phyloP scores from a whole-genome alignment of 2,888 invertebrate genomes.

The Aspidiotus rigidus region DNA sequence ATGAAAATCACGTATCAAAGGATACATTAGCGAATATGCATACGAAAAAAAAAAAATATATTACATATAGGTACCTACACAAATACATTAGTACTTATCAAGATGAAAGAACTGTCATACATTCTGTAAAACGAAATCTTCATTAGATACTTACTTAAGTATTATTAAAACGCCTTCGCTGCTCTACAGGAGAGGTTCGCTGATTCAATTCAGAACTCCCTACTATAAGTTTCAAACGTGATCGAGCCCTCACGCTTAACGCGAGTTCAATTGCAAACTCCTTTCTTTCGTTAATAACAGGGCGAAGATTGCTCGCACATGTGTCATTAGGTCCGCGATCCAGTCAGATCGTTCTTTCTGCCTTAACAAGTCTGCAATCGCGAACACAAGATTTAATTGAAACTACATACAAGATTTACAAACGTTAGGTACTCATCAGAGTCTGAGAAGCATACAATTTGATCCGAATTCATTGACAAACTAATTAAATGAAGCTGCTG shows the following conservation, averaged over 20 bases:
- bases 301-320: not conserved
- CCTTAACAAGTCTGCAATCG: no score
- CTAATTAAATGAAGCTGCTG: no score
- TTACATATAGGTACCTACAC: not conserved
- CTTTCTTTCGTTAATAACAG: not conserved
- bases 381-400: no score
- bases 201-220: no score
- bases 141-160: not conserved
- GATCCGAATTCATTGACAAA: no score
- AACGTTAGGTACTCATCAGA: no score
- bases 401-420: no score
- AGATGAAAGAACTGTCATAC: not conserved
- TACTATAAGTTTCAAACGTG: no score
- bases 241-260: no score
- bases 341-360: not conserved
- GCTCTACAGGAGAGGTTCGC: not conserved
- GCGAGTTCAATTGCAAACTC: not conserved
- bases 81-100: slow-evolving; percentile 1
- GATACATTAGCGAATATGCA: not conserved
- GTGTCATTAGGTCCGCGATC: not conserved
- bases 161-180: not conserved
- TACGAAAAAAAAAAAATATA: not conserved
- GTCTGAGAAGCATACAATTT: no score
- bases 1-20: not conserved
- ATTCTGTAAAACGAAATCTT: not conserved